These are phyloP conservation scores for Pangasius krempfi DNA, from an alignment of 2,797 vertebrate species.

Conservation along the genomic window DNA sequence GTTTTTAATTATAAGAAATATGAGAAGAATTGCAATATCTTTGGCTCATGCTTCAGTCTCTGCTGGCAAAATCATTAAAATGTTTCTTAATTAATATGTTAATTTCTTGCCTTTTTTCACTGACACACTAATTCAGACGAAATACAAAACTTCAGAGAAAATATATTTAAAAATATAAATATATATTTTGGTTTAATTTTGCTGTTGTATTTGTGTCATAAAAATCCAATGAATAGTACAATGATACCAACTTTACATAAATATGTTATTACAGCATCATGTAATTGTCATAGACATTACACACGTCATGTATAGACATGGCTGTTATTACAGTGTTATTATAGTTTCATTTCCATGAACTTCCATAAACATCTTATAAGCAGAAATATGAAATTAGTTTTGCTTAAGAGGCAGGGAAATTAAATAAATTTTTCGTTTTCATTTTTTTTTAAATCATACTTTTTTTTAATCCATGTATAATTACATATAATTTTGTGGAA, in stretches of 20 bases:
- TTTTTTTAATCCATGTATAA: neutral
- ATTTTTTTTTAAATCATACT: too few relatives aligned
- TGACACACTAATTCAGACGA: neutral
- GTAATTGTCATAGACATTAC: neutral
- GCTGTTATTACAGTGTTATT: neutral
- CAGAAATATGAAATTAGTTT: neutral
- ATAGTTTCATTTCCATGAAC: neutral
- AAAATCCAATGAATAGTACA: neutral
- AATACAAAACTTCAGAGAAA: neutral
- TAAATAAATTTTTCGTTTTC: neutral
- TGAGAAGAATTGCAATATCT: neutral
- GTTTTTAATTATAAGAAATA: neutral
- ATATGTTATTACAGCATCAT: neutral
- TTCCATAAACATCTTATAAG: neutral
- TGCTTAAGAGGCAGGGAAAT: neutral
- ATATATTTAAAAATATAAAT: neutral
- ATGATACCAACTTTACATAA: neutral
- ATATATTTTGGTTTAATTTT: neutral
- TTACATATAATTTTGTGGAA: too few relatives aligned
- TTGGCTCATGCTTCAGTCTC: neutral
- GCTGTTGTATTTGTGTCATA: neutral
- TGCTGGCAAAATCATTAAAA: neutral
- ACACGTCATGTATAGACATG: neutral
- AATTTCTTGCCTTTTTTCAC: neutral
- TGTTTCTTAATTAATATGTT: neutral